Percentiles rank a stretch among this genome's conserved stretches.
Evolutionary conservation across 2,113 vertebrate genomes (phyloP).

Genomic region (Corythornis vintsioides): DNA sequence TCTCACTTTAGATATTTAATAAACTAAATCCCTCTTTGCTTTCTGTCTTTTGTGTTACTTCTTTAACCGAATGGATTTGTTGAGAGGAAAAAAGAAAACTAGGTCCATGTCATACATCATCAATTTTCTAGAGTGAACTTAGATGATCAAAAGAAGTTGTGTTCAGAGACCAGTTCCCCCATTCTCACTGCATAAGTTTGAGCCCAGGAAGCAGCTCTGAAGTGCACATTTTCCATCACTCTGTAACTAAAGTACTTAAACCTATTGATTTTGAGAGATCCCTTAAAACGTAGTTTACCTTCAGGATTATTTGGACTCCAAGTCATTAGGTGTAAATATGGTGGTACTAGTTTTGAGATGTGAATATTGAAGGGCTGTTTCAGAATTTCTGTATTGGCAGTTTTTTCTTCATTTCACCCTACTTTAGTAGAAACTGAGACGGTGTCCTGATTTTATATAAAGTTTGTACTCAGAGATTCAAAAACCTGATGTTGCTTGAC

Average conservation of each 20-base stretch:
- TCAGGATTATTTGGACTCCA: neutral
- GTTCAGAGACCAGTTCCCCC: neutral
- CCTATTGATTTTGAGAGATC: neutral
- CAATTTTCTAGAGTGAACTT: neutral
- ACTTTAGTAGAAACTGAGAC: neutral
- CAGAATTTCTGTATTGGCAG: neutral
- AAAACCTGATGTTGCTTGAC: neutral
- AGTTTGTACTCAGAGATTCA: neutral
- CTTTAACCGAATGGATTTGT: neutral
- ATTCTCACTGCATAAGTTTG: neutral
- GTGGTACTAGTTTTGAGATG: neutral
- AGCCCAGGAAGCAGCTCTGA: neutral
- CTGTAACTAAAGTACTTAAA: neutral
- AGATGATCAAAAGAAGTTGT: neutral
- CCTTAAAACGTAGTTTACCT: neutral
- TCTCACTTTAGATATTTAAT: neutral
- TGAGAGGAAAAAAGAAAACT: neutral
- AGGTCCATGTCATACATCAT: neutral
- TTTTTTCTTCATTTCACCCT: neutral
- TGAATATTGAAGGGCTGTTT: neutral
- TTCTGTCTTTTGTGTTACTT: neutral
- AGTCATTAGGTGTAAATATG: neutral
- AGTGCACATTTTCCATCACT: neutral
- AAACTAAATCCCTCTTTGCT: neutral
- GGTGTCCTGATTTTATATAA: neutral